phyloP scores from a whole-genome alignment of 92 coral and sea anemone genomes.

The Porites evermanni region DNA sequence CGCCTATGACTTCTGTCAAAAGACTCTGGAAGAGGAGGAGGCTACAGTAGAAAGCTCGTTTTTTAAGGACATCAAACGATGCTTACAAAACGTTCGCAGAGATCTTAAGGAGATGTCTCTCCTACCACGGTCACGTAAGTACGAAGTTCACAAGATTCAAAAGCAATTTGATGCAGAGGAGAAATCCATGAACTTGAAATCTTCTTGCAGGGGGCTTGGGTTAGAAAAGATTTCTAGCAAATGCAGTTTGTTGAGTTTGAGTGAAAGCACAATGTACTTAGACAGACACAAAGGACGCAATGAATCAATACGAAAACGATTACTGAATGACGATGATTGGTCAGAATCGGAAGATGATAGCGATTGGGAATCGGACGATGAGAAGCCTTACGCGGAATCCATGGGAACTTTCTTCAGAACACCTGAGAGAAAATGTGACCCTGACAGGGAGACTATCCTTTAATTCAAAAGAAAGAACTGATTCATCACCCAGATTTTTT shows the following conservation, averaged over 20 bases:
- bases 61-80: conserved; percentile 56
- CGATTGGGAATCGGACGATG: conserved; percentile 20
- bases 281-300: conserved; percentile 21
- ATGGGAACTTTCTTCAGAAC: conserved; percentile 26
- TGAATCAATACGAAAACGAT: conserved; percentile 1
- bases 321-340: conserved; percentile 35
- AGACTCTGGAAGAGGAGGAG: conserved; percentile 9
- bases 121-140: conserved; percentile 53
- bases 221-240: conserved; percentile 41
- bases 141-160: conserved; percentile 62
- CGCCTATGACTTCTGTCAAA: conserved; percentile 14
- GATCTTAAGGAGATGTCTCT: conserved; percentile 48
- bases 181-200: background rate
- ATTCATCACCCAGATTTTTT: too few species aligned
- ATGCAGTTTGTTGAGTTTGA: conserved; percentile 45
- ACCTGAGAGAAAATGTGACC: background rate
- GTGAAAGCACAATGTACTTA: conserved; percentile 32
- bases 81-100: conserved; percentile 58
- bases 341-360: conserved; percentile 27
- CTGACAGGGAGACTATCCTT: conserved; percentile 17
- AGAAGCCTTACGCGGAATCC: conserved; percentile 37
- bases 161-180: background rate
- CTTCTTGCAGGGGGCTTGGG: conserved; percentile 36
- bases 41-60: conserved; percentile 50
- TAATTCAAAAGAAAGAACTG: background rate